Conservation (phyloP, 2,113 vertebrate species). For the Pseudonaja textilis region DNA sequence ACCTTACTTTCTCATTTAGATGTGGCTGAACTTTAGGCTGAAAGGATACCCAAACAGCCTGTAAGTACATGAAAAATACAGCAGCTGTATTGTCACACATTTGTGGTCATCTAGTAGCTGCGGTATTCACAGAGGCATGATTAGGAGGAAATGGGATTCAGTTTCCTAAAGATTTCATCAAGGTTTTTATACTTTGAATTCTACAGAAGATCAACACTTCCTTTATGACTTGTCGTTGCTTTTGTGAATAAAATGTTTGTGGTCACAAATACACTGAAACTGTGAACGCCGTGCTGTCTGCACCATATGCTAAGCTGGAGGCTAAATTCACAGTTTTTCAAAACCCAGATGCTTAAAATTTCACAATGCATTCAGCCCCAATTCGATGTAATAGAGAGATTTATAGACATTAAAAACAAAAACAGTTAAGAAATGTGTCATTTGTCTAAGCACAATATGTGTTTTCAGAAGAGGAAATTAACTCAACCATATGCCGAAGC, state of each 20-base stretch:
- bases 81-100: background rate
- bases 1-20: background rate
- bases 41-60: background rate
- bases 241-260: background rate
- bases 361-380: background rate
- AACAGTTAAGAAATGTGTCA: background rate
- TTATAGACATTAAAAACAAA: background rate
- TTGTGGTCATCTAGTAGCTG: background rate
- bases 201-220: background rate
- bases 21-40: background rate
- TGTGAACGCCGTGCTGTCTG: background rate
- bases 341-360: background rate
- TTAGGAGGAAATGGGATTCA: background rate
- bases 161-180: background rate
- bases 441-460: background rate
- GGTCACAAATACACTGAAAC: background rate
- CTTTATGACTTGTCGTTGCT: background rate
- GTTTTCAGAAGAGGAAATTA: background rate
- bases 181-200: background rate
- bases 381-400: background rate
- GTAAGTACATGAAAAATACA: background rate
- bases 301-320: background rate
- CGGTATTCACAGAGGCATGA: background rate
- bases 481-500: background rate
- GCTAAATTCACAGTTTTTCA: background rate